Conservation (phyloP, 2,797 vertebrate genomes). For the Sternarchorhynchus goeldii region DNA sequence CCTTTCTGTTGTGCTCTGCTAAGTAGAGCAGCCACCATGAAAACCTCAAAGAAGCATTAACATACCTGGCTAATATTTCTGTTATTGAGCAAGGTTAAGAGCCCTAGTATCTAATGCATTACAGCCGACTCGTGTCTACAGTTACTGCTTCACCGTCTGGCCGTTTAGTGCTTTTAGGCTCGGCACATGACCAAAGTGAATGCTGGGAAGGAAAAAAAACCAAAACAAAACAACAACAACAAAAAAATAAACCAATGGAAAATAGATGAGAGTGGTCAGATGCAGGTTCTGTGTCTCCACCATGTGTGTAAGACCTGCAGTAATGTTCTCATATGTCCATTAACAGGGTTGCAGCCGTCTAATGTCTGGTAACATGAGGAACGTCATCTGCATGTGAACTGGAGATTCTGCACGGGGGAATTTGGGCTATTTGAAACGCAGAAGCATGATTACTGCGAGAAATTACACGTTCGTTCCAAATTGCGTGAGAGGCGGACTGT, state of each 20-base stretch:
- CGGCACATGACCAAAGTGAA: conserved; percentile 35
- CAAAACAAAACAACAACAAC: conserved; percentile 4
- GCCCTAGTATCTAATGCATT: conserved; percentile 56
- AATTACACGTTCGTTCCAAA: neutral
- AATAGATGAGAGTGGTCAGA: conserved; percentile 4
- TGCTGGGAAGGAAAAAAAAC: neutral
- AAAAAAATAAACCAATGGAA: conserved; percentile 10
- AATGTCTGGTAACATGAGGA: neutral
- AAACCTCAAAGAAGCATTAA: conserved; percentile 62
- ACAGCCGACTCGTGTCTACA: conserved; percentile 47
- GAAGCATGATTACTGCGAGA: neutral
- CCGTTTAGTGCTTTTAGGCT: conserved; percentile 47
- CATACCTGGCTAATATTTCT: conserved; percentile 61
- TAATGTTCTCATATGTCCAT: conserved; percentile 8
- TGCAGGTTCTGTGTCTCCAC: neutral
- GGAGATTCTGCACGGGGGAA: neutral
- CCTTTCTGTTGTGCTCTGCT: conserved; percentile 54
- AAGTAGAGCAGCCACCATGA: conserved; percentile 56
- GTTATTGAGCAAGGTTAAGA: conserved; percentile 61
- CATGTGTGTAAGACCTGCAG: conserved; percentile 25
- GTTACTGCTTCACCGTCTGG: conserved; percentile 35
- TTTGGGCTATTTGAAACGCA: neutral
- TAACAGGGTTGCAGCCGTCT: neutral
- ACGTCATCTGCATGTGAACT: neutral
- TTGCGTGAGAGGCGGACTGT: neutral